Base-by-base conservation (phyloP, 2,888 invertebrate genomes). In the Caenorhabditis wallacei region DNA sequence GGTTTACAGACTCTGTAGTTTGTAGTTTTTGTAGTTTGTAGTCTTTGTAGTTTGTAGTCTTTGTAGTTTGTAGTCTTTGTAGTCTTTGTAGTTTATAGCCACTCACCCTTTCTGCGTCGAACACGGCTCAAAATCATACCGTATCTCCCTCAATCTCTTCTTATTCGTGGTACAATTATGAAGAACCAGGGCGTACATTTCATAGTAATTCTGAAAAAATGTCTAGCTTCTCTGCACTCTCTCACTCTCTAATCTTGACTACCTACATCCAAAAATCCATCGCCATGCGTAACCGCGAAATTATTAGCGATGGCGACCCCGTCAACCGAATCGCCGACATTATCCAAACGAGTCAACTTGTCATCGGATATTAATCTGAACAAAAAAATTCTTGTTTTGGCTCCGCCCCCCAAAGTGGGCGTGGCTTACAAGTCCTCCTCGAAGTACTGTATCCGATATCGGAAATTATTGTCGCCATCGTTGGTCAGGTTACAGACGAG, bases 291-390 rank as follows among this genome's bases (percentile, higher is more conserved):
- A 10, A 59, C 56, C 8, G 46, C 71, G n/a, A 51, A 71, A 51
- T 71, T 71, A n/a, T 71, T 59, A n/a, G 10, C 59, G 7, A 71
- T 59, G 4, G 18, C 48, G 22, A 48, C 22, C 7, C 71, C 71
- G 7, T 35, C n/a, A 4, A 16, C 30, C 16, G 35, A 48, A n/a
- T 51, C 40, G 16, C 71, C 71, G 13, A 71, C 51, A 37, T 61
- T 71, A 35, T 59, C 51, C 10, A 59, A 71, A 2, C 8, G 13
- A 5, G 71, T 57, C 18, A 56, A 18, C 7, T 22, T 20, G n/a
- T 51, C 53, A 4, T 53, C 20, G 5, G 24, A 1, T n/a, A n/a
- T 18, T 16, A 66, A 51, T 20, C 66, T 51, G 35, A 35, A n/a
- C n/a, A n/a, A n/a, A n/a, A n/a, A n/a, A 48, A 20, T 0, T 26